Evolutionary conservation across 1,140 invertebrate species (phyloP), one percentile per base, ranked within the genome.

Genomic region (Leptopilina boulardi): DNA sequence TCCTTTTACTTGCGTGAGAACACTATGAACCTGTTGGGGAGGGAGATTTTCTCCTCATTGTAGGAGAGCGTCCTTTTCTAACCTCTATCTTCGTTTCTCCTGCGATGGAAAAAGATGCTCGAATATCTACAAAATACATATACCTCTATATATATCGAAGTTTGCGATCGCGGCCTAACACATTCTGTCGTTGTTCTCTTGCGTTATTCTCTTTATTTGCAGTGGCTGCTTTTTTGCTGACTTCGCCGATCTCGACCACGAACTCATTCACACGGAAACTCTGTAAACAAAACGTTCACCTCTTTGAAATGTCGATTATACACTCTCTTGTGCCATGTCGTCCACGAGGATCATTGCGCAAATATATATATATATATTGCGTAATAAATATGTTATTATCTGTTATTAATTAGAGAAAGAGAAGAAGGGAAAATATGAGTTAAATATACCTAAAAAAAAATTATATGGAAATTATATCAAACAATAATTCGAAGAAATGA

Each of bases 261-360:
- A 85, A 83, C 83, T 83, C 84, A 84, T 85, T 81, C 83, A 78
- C 81, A 84, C 83, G 84, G 83, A 84, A 84, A 77, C 81, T 85
- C 79, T 79, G 84, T 85, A 85, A 85, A 85, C 84, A 85, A 85
- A 81, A 83, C 83, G 83, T 85, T 85, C 84, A 84, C 84, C 84
- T 85, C 83, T 85, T 85, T 11, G 59, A 66, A 66, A 30, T 66
- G 23, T n/a, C 59, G 59, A 66, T 66, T 66, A 66, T 23, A 51
- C 47, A 18, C 15, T 23, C 19, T 21, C 21, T 6, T 23, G 15
- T 23, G 59, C 59, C 13, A 38, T 38, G 34, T 38, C 34, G 34
- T 38, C 34, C 34, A 0, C 26, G 23, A 30, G 26, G 26, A 34
- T 26, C 21, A 13, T 59, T 59, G 56, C 56, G 56, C 13, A 66